These are phyloP conservation scores for Parapristionchus giblindavisi DNA, from an alignment of 2,888 invertebrate species.

Conservation along the genomic window DNA sequence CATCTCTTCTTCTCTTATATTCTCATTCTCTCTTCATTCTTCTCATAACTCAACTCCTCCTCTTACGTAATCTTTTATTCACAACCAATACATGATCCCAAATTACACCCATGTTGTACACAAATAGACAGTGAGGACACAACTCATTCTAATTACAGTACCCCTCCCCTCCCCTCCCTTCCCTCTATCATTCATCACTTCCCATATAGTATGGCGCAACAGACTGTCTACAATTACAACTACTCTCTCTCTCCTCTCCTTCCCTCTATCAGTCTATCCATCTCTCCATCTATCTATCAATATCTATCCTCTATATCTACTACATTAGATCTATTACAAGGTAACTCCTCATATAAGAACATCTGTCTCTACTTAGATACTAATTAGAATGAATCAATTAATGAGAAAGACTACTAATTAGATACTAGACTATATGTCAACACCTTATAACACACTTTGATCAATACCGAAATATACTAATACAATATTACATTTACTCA, in stretches of 20 bases:
- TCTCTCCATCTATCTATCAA: too few species aligned
- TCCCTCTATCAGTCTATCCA: background rate
- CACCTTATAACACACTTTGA: too few species aligned
- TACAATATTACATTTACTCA: too few species aligned
- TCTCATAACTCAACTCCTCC: background rate
- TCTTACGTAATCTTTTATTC: slow-evolving; percentile 8
- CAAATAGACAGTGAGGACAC: background rate
- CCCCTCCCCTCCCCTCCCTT: background rate
- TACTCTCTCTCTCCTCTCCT: background rate
- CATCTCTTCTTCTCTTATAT: background rate
- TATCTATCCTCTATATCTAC: too few species aligned
- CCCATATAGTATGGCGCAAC: slow-evolving; percentile 16
- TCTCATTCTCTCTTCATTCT: slow-evolving; percentile 16
- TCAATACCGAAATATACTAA: too few species aligned
- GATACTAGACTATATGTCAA: too few species aligned
- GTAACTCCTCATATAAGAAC: too few species aligned
- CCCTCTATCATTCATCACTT: background rate
- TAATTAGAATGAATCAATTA: too few species aligned
- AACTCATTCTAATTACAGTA: background rate
- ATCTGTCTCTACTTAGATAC: too few species aligned
- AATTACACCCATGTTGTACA: slow-evolving; percentile 30
- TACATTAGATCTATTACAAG: too few species aligned
- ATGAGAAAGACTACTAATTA: too few species aligned
- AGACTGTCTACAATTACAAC: slow-evolving; percentile 23
- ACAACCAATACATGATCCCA: slow-evolving; percentile 7